Evolutionary conservation across 2,797 vertebrate species (phyloP).

Genomic region (Trichosurus vulpecula): DNA sequence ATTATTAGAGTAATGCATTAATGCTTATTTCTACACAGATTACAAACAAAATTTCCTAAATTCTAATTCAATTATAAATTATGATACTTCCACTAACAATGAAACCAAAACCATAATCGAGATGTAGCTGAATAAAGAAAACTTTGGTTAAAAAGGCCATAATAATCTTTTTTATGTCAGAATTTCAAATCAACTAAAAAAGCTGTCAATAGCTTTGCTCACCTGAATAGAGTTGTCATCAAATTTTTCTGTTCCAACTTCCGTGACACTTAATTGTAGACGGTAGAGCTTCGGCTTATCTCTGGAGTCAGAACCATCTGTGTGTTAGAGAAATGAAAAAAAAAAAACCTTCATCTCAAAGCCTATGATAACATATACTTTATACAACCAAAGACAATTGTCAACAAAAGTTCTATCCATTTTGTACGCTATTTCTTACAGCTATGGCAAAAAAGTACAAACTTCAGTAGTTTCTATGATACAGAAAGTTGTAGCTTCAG

Average conservation of each 20-base stretch:
- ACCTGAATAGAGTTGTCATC: slow-evolving; percentile 98
- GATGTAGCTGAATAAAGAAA: not conserved
- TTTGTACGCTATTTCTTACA: not conserved
- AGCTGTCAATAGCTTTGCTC: not conserved
- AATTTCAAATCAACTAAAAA: not conserved
- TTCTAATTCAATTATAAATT: not conserved
- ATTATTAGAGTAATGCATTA: not conserved
- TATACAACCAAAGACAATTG: not conserved
- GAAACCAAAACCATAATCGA: not conserved
- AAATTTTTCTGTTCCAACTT: slow-evolving; percentile 95
- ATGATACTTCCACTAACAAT: not conserved
- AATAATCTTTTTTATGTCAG: not conserved
- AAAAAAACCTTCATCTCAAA: slow-evolving; percentile 35
- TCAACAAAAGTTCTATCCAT: not conserved
- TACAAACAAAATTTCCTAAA: not conserved
- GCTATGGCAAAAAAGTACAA: not conserved
- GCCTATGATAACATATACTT: not conserved
- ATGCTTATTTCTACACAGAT: not conserved
- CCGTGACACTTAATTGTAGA: slow-evolving; percentile 95
- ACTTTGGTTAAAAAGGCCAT: not conserved
- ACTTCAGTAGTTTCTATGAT: not conserved
- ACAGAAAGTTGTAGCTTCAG: not conserved
- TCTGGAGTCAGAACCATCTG: slow-evolving; percentile 98
- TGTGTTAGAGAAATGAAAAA: slow-evolving; percentile 35
- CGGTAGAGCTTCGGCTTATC: slow-evolving; percentile 99